phyloP scores from a whole-genome alignment of 2,888 invertebrate species.

The Amorpha juglandis region DNA sequence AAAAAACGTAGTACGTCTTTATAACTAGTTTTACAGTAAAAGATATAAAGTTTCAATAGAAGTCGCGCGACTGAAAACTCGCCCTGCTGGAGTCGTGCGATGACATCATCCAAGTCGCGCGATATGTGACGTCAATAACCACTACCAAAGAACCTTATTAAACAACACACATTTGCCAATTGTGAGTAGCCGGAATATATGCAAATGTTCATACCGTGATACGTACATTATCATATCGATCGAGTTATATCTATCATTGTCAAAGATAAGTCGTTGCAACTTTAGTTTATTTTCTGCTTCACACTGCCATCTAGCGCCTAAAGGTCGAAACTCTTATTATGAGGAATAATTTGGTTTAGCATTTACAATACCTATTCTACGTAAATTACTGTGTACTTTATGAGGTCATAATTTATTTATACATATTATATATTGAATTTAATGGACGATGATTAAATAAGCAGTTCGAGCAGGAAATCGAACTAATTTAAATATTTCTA shows the following conservation, averaged over 20 bases:
- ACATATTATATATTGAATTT: conserved; percentile 36
- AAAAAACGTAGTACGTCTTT: neutral
- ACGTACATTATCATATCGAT: conserved; percentile 17
- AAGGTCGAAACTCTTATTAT: conserved; percentile 6
- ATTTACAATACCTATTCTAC: conserved; percentile 16
- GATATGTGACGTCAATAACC: conserved; percentile 57
- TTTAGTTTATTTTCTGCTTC: neutral
- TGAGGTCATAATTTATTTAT: conserved; percentile 43
- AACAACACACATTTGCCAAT: conserved; percentile 29
- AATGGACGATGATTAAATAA: conserved; percentile 31
- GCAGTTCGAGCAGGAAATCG: conserved; percentile 18
- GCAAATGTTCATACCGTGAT: neutral
- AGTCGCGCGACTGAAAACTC: conserved; percentile 22
- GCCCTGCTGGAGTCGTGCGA: conserved; percentile 35
- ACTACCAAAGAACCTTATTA: conserved; percentile 38
- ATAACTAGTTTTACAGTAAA: conserved; percentile 12
- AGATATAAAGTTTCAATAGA: conserved; percentile 14
- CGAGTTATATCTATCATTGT: conserved; percentile 14
- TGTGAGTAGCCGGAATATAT: neutral
- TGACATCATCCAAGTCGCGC: conserved; percentile 69
- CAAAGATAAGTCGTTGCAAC: conserved; percentile 8
- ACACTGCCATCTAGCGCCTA: conserved; percentile 28
- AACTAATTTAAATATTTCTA: neutral
- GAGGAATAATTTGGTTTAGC: conserved; percentile 4
- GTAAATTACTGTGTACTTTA: conserved; percentile 18